A percentile compares a stretch with the other conserved stretches of the same genome.
Conservation (phyloP, 2,113 vertebrate genomes). For the Pavo muticus region DNA sequence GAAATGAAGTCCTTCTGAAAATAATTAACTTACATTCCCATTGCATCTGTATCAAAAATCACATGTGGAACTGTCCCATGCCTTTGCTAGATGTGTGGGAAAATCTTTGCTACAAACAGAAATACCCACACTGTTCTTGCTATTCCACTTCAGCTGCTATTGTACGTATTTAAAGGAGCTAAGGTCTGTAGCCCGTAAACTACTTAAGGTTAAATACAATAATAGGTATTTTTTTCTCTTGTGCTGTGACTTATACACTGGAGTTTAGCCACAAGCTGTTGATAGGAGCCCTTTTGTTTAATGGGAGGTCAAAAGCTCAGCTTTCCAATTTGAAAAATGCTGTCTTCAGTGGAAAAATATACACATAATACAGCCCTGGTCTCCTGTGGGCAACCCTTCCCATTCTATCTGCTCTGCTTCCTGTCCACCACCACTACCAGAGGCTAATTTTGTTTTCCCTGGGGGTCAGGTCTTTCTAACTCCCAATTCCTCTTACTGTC, state of each 20-base stretch:
- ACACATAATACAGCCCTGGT: neutral
- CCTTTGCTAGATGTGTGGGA: neutral
- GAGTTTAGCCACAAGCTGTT: neutral
- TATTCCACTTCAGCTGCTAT: neutral
- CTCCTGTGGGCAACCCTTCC: neutral
- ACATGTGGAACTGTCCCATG: neutral
- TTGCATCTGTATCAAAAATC: neutral
- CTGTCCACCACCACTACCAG: neutral
- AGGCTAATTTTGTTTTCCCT: neutral
- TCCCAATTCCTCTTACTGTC: neutral
- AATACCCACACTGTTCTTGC: neutral
- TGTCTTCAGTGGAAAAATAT: neutral
- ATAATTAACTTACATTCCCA: neutral
- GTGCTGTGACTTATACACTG: neutral
- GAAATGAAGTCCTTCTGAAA: neutral
- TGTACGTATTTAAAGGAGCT: neutral
- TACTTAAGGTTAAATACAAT: neutral
- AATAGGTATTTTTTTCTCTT: neutral
- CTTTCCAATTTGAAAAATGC: neutral
- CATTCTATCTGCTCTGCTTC: neutral
- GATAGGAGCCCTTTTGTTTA: neutral
- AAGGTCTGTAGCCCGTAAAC: neutral
- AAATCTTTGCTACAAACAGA: neutral
- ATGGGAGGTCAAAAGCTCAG: neutral
- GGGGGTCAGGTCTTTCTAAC: neutral